These are phyloP conservation scores for Hephaestus fuliginosus DNA, from an alignment of 2,797 vertebrate species.

Conservation along the genomic window DNA sequence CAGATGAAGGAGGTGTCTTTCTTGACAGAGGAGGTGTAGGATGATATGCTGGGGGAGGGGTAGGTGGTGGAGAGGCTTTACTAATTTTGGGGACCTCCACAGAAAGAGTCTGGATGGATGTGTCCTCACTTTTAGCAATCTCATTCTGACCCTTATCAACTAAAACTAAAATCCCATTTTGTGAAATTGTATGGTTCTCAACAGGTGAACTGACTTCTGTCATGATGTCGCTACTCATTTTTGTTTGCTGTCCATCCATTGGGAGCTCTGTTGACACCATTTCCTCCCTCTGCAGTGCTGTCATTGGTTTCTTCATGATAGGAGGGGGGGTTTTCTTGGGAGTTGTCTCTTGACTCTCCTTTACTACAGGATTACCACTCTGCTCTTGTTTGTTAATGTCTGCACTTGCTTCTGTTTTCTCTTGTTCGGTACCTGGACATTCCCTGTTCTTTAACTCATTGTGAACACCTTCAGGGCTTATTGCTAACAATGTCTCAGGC, in stretches of 20 bases:
- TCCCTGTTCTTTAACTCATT: slow-evolving; percentile 38
- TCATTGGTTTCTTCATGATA: slow-evolving; percentile 77
- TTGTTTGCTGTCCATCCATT: slow-evolving; percentile 23
- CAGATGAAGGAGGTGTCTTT: slow-evolving; percentile 77
- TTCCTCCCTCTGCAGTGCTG: slow-evolving; percentile 53
- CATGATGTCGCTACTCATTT: neutral
- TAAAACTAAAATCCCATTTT: slow-evolving; percentile 27
- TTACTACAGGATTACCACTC: slow-evolving; percentile 18
- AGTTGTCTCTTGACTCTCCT: slow-evolving; percentile 47
- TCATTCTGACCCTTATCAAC: slow-evolving; percentile 18
- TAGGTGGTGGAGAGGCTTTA: slow-evolving; percentile 84
- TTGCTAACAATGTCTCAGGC: slow-evolving; percentile 23
- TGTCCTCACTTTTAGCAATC: slow-evolving; percentile 29
- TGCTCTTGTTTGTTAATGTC: slow-evolving; percentile 50
- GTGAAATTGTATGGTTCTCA: slow-evolving; percentile 32
- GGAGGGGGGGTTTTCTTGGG: slow-evolving; percentile 76
- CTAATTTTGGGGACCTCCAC: slow-evolving; percentile 57
- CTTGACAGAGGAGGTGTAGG: slow-evolving; percentile 90
- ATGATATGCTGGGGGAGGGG: slow-evolving; percentile 92
- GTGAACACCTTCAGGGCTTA: slow-evolving; percentile 9
- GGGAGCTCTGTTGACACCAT: slow-evolving; percentile 30
- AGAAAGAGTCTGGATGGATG: slow-evolving; percentile 46
- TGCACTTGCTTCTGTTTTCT: slow-evolving; percentile 21
- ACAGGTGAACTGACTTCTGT: slow-evolving; percentile 41
- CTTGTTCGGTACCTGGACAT: slow-evolving; percentile 31